These are phyloP conservation scores for Drosophila novamexicana DNA, from an alignment of 1,140 invertebrate genomes.

Conservation along the genomic window DNA sequence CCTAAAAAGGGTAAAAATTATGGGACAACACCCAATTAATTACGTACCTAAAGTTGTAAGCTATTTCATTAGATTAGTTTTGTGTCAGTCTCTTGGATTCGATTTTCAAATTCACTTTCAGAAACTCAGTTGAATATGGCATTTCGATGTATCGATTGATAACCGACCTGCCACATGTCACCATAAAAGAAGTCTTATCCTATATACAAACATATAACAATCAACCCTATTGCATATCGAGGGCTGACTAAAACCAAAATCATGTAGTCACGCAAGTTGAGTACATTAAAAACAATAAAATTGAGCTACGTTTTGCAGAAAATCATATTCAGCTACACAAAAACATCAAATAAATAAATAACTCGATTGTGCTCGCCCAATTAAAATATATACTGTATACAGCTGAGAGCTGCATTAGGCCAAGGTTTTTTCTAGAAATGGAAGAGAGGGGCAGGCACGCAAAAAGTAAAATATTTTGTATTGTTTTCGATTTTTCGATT, in stretches of 20 bases:
- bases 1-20: not conserved
- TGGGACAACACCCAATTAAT: not conserved
- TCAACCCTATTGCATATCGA: not conserved
- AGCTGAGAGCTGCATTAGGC: too few species aligned
- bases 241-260: conserved; percentile 57
- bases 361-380: not conserved
- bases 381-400: not conserved
- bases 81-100: conserved; percentile 2
- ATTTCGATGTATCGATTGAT: conserved; percentile 12
- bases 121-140: not conserved
- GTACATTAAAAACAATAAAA: conserved; percentile 42
- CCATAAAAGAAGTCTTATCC: not conserved
- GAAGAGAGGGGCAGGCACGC: too few species aligned
- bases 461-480: too few species aligned
- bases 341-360: not conserved
- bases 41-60: not conserved
- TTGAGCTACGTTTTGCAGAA: conserved; percentile 55
- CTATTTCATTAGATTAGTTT: conserved; percentile 6
- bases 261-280: conserved; percentile 54
- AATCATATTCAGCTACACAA: conserved; percentile 2
- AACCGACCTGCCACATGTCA: not conserved
- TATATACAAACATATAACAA: too few species aligned
- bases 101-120: not conserved
- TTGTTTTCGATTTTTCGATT: too few species aligned
- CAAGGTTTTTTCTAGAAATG: too few species aligned